Evolutionary conservation across 1,140 invertebrate genomes (phyloP).

Genomic region (Bombus turneri): DNA sequence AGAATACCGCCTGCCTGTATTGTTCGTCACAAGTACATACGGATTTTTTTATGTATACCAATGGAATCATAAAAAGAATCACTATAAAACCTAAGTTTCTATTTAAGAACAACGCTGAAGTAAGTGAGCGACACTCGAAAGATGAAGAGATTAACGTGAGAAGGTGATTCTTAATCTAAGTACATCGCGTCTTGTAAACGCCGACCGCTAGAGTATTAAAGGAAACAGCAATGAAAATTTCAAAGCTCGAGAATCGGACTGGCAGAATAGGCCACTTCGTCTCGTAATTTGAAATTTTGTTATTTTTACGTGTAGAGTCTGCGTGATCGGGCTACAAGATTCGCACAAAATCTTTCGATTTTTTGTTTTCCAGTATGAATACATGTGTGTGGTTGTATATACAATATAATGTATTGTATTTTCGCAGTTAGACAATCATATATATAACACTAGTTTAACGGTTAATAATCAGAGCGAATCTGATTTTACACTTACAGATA

Average conservation of each 20-base stretch:
- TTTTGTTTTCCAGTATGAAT: background rate
- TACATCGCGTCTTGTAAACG: conserved; percentile 16
- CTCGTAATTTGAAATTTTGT: background rate
- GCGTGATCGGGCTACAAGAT: background rate
- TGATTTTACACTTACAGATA: background rate
- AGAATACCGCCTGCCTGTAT: background rate
- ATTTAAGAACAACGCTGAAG: background rate
- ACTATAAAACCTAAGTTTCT: background rate
- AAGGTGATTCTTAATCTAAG: conserved; percentile 37
- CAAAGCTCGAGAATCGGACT: no score
- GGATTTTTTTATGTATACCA: background rate
- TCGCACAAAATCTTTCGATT: background rate
- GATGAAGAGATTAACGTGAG: background rate
- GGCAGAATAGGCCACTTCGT: background rate
- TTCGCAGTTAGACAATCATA: conserved; percentile 1
- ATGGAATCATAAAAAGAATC: background rate
- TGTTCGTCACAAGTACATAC: background rate
- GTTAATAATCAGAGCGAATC: conserved; percentile 20
- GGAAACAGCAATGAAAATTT: background rate
- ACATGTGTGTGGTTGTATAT: background rate
- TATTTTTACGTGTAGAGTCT: background rate
- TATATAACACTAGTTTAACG: conserved; percentile 28
- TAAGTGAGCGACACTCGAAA: background rate
- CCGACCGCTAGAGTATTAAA: conserved; percentile 21
- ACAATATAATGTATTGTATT: background rate